Base-by-base conservation (phyloP, 2,888 invertebrate genomes). In the Ophioninae sp. region DNA sequence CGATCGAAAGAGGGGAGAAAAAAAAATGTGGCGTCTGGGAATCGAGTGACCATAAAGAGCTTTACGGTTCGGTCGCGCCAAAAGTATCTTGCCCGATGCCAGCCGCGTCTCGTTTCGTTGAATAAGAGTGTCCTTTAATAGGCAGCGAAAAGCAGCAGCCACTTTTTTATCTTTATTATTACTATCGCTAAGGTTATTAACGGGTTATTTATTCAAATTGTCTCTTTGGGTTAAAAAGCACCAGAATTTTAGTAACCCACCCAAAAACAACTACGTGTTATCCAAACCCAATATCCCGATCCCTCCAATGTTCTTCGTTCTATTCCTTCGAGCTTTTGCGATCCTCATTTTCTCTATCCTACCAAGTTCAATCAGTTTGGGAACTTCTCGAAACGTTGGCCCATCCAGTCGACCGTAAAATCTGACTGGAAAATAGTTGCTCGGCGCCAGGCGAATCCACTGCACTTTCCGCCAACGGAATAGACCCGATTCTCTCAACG, bases 21-120 rank as follows among this genome's bases (percentile, higher is more conserved):
- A 63, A 72, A 77, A 82, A 79, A 67, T 78, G 69, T 69, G 65
- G 75, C 79, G 79, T 79, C 71, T 76, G 51, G 51, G 71, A 85
- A 75, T 84, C 85, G 84, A 84, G 84, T 84, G 84, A 82, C 81
- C 79, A 81, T 82, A 85, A 85, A 85, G 83, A 82, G 82, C 84
- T 80, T 82, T 78, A 79, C 82, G 69, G 22, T 59, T 22, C 22
- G 59, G 51, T 51, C 51, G 51, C 51, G 51, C 51, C 51, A 51
- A 51, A 51, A 51, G 51, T 51, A 51, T 51, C 51, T 51, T 17
- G 13, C 17, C 51, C 17, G 51, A 17, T 51, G 13, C 17, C 13
- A 51, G 51, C 51, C 3, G 0, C 30, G 30, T 30, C 30, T 30
- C 30, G 30, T 30, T 30, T 30, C 2, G 13, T 51, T 51, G 51